Evolutionary conservation across 1,140 invertebrate species (phyloP), one percentile per base, ranked within the genome.

Genomic region (Drosophila bipectinata): DNA sequence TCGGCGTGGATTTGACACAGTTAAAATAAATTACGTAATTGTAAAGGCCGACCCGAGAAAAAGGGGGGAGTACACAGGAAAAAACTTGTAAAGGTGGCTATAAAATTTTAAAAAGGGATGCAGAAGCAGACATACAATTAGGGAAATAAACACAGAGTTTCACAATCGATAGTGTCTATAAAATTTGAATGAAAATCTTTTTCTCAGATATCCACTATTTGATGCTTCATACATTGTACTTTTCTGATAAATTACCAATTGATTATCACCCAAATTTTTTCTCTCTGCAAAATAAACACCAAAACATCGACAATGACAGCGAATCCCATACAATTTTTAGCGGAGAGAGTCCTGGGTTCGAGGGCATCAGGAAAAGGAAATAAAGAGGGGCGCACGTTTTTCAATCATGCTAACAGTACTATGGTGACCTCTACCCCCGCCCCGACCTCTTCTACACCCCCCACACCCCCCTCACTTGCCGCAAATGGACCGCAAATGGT

Each of bases 1-100:
- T 88, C 84, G 83, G 76, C 79, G 76, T 83, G 83, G 79, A 88
- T 88, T 88, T 88, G 83, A 88, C 83, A 88, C 83, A 88, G 83
- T 88, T 88, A 88, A 88, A 87, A 87, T 88, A 87, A 87, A 87
- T 87, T 87, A 88, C 83, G 83, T 88, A 88, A 87, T 87, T 87
- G 83, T 72, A 73, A 72, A 79, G 61, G 61, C 63, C 62, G 64
- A 58, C 72, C 34, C 34, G 72, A 66, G 59, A 72, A 24, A 39
- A 49, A 49, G 15, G 9, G 44, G 7, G 44, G 7, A 18, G 9
- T 18, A 21, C 44, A 47, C 44, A 24, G 44, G 2, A 21, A 47
- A n/a, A n/a, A n/a, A n/a, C n/a, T n/a, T n/a, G n/a, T n/a, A n/a
- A n/a, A n/a, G n/a, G n/a, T 41, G 12, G 39, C 0, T 41, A 4